Base-by-base conservation (phyloP, 2,113 vertebrate genomes). In the Rhodinocichla rosea region DNA sequence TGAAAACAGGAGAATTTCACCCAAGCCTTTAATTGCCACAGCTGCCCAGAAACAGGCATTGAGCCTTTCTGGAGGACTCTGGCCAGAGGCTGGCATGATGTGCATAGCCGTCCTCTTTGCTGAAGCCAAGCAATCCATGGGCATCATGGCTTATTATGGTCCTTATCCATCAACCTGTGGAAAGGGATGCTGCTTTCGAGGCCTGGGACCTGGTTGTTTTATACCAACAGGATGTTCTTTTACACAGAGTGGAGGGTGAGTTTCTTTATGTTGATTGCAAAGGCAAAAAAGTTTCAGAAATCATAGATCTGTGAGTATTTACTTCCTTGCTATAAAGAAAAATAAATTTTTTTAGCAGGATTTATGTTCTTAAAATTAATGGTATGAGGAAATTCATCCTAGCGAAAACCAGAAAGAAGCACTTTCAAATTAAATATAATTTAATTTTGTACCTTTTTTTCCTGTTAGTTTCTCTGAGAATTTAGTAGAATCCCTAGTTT, bases 91-190 rank as follows among this genome's bases (percentile, higher is more conserved):
- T 86, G 22, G 14, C 7, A 5, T 52, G 74, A 18, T 75, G 21
- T 15, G 15, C 19, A 1, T 10, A 15, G 52, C 15, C 63, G 42
- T 49, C 0, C 0, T 50, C 32, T 68, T 47, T 53, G 28, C 35
- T 65, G 57, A 76, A 82, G 83, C n/a, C 49, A 28, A 55, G 17
- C 40, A 55, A 21, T 3, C 32, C 44, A 18, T 17, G 1, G 5
- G 35, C 33, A 22, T 74, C 11, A 1, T 1, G 4, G 35, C 24
- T 17, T 59, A 28, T 75, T 79, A 19, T 15, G 20, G 26, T 27
- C 10, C 19, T 56, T 4, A 11, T 45, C 26, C 45, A 37, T 53
- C 10, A 15, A 7, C 28, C 33, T 18, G 19, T 39, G 23, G 30
- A 42, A 91, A 68, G 32, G 7, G 28, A 35, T 60, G 55, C 27